A percentile compares a stretch with the other conserved stretches of the same genome.
These are phyloP conservation scores for Argentina silus DNA, from an alignment of 2,797 vertebrate species.

Conservation along the genomic window DNA sequence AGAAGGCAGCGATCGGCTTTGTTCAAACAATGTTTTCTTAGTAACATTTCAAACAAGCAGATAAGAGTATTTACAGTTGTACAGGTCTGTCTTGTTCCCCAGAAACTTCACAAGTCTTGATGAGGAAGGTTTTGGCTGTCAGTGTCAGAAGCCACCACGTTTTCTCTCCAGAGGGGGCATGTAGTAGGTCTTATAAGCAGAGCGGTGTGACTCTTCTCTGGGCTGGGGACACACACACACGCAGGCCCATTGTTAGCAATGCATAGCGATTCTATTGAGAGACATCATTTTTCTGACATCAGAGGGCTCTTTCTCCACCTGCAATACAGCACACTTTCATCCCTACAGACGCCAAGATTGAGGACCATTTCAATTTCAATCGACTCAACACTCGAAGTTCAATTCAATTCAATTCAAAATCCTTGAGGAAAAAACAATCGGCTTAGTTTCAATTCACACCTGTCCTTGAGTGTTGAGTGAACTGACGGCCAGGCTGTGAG, in stretches of 20 bases:
- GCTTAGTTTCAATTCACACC: no score
- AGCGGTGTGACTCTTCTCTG: slow-evolving; percentile 71
- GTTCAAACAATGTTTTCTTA: slow-evolving; percentile 33
- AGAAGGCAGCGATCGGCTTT: background rate
- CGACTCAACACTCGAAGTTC: no score
- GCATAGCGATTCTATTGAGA: no score
- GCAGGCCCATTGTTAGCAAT: background rate
- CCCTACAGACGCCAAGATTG: no score
- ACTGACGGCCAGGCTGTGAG: no score
- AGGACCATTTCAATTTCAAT: no score
- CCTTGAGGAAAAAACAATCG: no score
- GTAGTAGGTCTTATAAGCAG: slow-evolving; percentile 72
- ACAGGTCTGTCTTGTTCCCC: slow-evolving; percentile 28
- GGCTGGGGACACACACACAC: slow-evolving; percentile 69
- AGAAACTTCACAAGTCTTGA: slow-evolving; percentile 12
- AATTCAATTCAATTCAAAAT: no score
- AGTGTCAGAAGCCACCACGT: slow-evolving; percentile 70
- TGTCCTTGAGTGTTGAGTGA: no score
- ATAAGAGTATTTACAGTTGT: slow-evolving; percentile 18
- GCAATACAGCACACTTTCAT: no score
- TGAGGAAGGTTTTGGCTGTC: slow-evolving; percentile 31
- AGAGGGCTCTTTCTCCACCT: background rate
- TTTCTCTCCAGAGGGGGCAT: slow-evolving; percentile 80
- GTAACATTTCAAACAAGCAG: slow-evolving; percentile 10
- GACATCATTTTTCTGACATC: background rate